A percentile compares a stretch with the other conserved stretches of the same genome.
Conservation (phyloP, 2,888 invertebrate genomes). For the Cephalotes varians region DNA sequence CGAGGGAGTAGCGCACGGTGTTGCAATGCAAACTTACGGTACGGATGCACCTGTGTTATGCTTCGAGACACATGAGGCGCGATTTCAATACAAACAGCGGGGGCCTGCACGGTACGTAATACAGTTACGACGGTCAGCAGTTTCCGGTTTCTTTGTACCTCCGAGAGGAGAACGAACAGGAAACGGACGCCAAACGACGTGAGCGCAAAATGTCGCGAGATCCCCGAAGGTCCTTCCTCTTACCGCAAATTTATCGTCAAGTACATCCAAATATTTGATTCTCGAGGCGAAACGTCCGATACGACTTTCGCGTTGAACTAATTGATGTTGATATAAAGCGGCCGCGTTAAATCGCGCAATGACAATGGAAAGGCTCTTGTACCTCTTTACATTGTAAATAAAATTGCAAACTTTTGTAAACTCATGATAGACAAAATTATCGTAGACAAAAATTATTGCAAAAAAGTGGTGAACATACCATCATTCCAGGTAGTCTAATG, state of each 20-base stretch:
- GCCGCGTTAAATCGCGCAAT: neutral
- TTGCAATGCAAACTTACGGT: conserved; percentile 62
- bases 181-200: conserved; percentile 44
- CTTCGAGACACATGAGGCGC: conserved; percentile 66
- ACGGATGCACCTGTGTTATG: conserved; percentile 68
- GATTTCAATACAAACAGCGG: conserved; percentile 69
- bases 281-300: neutral
- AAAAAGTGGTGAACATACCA: conserved; percentile 75
- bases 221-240: neutral
- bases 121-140: conserved; percentile 70
- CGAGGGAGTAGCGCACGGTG: neutral
- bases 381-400: neutral
- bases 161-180: conserved; percentile 49
- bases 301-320: neutral
- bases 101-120: conserved; percentile 61
- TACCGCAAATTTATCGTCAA: neutral
- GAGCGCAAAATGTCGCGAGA: conserved; percentile 50
- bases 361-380: neutral
- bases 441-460: neutral
- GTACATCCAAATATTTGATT: neutral
- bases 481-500: conserved; percentile 82
- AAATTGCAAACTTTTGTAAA: neutral
- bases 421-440: no score
- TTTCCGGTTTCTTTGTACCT: conserved; percentile 71
- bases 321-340: neutral